phyloP scores from a whole-genome alignment of 1,140 invertebrate genomes.

The Macrosteles quadrilineatus region DNA sequence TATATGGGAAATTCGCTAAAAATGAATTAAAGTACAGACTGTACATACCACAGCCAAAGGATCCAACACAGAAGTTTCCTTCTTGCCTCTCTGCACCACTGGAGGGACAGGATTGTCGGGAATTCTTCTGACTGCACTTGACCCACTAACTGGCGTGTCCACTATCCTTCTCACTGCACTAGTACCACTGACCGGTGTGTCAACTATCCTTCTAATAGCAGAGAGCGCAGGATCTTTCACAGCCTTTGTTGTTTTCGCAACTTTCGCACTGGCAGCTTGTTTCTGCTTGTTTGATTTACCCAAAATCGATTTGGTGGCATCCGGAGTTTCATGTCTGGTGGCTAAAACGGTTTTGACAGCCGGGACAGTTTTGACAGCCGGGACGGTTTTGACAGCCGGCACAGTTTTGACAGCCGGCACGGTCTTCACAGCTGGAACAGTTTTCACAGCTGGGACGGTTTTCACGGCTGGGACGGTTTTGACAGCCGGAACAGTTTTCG shows the following conservation, averaged over 20 bases:
- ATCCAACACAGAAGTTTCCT: constrained; percentile 10
- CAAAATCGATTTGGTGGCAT: background rate
- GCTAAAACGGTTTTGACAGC: constrained; percentile 3
- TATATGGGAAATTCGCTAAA: too few relatives aligned
- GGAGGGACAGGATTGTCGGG: background rate
- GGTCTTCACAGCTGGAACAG: background rate
- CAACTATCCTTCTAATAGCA: background rate
- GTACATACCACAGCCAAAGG: background rate
- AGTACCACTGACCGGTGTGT: background rate
- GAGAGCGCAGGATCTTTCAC: background rate
- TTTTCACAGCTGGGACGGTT: background rate
- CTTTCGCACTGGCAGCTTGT: background rate
- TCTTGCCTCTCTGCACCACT: constrained; percentile 2
- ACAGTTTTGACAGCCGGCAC: background rate
- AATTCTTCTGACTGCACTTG: constrained; percentile 3
- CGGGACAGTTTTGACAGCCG: background rate
- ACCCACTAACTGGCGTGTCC: background rate
- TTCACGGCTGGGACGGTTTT: background rate
- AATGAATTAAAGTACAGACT: too few relatives aligned
- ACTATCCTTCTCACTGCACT: constrained; percentile 2
- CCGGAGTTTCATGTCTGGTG: background rate
- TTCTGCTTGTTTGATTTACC: background rate
- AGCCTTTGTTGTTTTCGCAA: background rate
- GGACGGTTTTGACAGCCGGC: background rate
- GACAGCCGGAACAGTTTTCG: background rate